Conservation (phyloP, 2,888 invertebrate species). For the Metalampra italica region DNA sequence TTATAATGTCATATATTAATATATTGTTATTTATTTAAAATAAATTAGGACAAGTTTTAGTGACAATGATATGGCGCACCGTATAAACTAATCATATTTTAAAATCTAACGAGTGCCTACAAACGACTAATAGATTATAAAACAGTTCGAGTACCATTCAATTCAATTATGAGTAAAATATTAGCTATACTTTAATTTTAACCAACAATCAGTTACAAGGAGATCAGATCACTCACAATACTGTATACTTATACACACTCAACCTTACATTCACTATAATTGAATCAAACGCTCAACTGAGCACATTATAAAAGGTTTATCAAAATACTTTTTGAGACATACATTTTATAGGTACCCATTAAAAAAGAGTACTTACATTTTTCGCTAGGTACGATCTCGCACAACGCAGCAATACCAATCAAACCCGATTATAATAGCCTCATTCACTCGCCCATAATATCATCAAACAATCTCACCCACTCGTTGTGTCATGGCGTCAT, state of each 20-base stretch:
- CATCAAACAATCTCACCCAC: conserved; percentile 15
- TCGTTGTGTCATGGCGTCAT: conserved; percentile 13
- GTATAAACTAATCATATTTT: background rate
- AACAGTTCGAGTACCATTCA: background rate
- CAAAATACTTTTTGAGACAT: conserved; percentile 17
- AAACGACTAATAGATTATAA: conserved; percentile 4
- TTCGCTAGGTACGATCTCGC: background rate
- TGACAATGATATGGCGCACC: conserved; percentile 7
- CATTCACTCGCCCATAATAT: conserved; percentile 10
- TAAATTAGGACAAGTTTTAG: conserved; percentile 7
- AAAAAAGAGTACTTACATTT: conserved; percentile 1
- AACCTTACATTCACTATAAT: background rate
- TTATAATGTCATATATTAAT: no score
- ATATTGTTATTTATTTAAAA: background rate
- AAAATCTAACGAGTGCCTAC: no score
- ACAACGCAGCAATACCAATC: background rate
- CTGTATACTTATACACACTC: background rate
- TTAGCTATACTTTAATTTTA: background rate
- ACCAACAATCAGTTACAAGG: no score
- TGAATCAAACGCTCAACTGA: conserved; percentile 1
- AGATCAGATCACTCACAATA: conserved; percentile 10
- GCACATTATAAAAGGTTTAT: conserved; percentile 16
- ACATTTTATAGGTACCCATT: conserved; percentile 6
- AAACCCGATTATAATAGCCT: background rate
- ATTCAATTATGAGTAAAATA: background rate